phyloP scores from a whole-genome alignment of 2,888 invertebrate species.

The Epistrophella euchroma region DNA sequence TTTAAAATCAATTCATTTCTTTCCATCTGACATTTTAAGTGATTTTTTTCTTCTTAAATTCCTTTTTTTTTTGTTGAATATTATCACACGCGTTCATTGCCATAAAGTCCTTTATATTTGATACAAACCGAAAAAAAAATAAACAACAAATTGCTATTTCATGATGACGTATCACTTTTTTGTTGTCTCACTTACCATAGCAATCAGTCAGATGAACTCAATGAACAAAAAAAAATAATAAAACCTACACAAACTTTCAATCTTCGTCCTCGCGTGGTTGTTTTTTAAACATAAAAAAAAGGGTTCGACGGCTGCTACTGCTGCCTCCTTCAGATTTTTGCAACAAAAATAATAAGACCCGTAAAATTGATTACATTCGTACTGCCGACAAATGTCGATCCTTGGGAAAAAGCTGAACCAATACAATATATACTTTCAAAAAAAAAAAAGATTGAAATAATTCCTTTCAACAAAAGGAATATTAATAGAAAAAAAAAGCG shows the following conservation, averaged over 20 bases:
- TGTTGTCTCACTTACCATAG: conserved; percentile 71
- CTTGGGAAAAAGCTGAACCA: conserved; percentile 60
- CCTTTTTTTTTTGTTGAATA: neutral
- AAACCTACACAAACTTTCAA: conserved; percentile 33
- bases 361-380: conserved; percentile 74
- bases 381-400: conserved; percentile 65
- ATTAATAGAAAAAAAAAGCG: neutral
- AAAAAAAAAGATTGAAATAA: conserved; percentile 54
- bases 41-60: conserved; percentile 30
- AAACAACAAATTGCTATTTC: conserved; percentile 78
- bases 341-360: conserved; percentile 65
- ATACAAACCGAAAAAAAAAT: conserved; percentile 4
- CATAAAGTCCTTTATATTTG: conserved; percentile 40
- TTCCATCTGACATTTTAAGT: conserved; percentile 62
- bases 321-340: conserved; percentile 64
- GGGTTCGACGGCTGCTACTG: conserved; percentile 59
- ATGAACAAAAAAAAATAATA: conserved; percentile 24
- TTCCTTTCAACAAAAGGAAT: conserved; percentile 58
- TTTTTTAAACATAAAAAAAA: conserved; percentile 32
- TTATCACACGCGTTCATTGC: conserved; percentile 43
- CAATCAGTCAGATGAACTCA: conserved; percentile 71
- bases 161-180: conserved; percentile 79
- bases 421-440: conserved; percentile 15
- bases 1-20: conserved; percentile 56
- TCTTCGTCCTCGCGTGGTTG: conserved; percentile 2